These are phyloP conservation scores for Apostichopus leukothele DNA, from an alignment of 53 echinoderm and acorn worm genomes.

Conservation along the genomic window DNA sequence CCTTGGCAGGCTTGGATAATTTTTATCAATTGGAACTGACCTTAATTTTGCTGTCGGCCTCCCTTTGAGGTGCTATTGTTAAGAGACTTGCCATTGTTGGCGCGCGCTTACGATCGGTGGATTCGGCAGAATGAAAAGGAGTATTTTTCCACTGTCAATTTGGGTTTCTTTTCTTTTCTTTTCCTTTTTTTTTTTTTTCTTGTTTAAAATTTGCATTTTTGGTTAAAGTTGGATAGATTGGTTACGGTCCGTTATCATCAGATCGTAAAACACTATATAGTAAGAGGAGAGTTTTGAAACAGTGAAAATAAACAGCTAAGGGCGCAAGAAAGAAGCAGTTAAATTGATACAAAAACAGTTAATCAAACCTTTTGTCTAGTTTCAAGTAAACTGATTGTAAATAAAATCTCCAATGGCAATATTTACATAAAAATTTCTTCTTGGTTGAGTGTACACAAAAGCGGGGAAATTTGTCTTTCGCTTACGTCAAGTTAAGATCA, in stretches of 20 bases:
- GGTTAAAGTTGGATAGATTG: too few species aligned
- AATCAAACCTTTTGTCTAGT: not conserved
- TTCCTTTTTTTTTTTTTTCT: not conserved
- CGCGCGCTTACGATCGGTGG: not conserved
- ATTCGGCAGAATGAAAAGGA: conserved; percentile 13
- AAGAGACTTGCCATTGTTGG: conserved; percentile 16
- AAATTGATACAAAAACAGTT: not conserved
- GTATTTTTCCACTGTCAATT: conserved; percentile 5
- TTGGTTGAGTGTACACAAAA: too few species aligned
- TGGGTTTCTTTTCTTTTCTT: not conserved
- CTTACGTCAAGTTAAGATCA: too few species aligned
- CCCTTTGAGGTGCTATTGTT: conserved; percentile 31
- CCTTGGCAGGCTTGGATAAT: conserved; percentile 20
- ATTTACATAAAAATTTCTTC: too few species aligned
- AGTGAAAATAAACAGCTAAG: too few species aligned
- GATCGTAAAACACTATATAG: too few species aligned
- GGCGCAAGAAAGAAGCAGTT: too few species aligned
- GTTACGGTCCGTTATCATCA: too few species aligned
- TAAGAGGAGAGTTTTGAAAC: too few species aligned
- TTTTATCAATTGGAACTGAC: conserved; percentile 26
- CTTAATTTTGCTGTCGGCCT: conserved; percentile 33
- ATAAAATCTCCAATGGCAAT: too few species aligned
- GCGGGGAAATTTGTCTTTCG: too few species aligned
- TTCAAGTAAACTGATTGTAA: not conserved
- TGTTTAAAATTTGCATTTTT: too few species aligned